A percentile compares a stretch with the other conserved stretches of the same genome.
Conservation (phyloP, 2,113 vertebrate genomes). For the Perca fluviatilis region DNA sequence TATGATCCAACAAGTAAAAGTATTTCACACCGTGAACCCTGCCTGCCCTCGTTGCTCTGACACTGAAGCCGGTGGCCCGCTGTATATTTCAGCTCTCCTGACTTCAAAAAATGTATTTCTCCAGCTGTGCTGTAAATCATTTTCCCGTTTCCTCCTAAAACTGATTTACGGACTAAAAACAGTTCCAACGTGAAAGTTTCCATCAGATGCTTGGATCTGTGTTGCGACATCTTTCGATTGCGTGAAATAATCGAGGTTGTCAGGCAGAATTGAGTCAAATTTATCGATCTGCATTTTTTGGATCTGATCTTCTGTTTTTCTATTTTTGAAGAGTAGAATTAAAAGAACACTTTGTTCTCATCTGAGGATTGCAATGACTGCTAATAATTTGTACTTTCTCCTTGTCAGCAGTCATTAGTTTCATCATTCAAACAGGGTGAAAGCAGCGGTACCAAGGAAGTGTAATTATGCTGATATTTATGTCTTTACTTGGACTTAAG, state of each 20-base stretch:
- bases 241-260: slow-evolving; percentile 21
- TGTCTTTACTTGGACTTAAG: slow-evolving; percentile 19
- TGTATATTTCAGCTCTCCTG: slow-evolving; percentile 26
- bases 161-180: slow-evolving; percentile 57
- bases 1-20: slow-evolving; percentile 38
- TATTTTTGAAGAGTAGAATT: neutral
- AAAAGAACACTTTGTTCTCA: slow-evolving; percentile 15
- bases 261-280: neutral
- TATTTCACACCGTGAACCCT: slow-evolving; percentile 41
- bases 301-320: slow-evolving; percentile 17
- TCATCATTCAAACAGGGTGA: neutral
- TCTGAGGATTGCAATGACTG: neutral
- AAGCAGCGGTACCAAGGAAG: neutral
- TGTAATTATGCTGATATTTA: neutral
- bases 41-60: slow-evolving; percentile 15
- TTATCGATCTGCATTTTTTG: too few relatives aligned
- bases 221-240: slow-evolving; percentile 34
- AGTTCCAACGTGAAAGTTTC: slow-evolving; percentile 22
- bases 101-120: slow-evolving; percentile 14
- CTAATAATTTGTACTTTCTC: neutral
- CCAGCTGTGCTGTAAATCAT: slow-evolving; percentile 50
- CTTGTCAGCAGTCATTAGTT: slow-evolving; percentile 11
- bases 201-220: slow-evolving; percentile 28
- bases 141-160: slow-evolving; percentile 41
- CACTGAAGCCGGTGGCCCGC: neutral